Evolutionary conservation across 2,113 vertebrate species (phyloP).

Genomic region (Sylvietta virens): DNA sequence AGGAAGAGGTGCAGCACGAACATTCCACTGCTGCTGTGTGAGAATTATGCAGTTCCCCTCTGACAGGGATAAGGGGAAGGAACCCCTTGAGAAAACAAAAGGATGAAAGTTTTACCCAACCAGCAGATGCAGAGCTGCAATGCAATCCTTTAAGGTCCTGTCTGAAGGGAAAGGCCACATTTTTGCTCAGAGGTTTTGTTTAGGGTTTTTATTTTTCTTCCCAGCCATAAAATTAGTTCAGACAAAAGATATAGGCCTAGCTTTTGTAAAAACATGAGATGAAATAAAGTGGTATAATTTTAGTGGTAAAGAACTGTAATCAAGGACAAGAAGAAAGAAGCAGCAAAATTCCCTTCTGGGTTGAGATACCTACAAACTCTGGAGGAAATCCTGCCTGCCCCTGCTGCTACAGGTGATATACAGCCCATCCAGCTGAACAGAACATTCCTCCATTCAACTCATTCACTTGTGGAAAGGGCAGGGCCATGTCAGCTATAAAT

Average conservation of each 20-base stretch:
- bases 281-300: neutral
- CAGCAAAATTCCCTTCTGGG: neutral
- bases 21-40: neutral
- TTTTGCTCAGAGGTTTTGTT: neutral
- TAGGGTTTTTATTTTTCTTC: neutral
- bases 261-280: neutral
- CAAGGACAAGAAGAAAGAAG: neutral
- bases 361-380: neutral
- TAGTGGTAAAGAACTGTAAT: neutral
- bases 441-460: neutral
- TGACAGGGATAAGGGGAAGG: neutral
- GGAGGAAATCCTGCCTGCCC: neutral
- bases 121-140: neutral
- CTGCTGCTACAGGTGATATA: neutral
- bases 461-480: neutral
- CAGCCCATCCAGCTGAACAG: neutral
- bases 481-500: neutral
- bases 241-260: neutral
- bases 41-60: neutral
- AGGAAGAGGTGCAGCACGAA: neutral
- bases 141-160: neutral
- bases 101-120: neutral
- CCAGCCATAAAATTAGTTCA: neutral
- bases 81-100: neutral
- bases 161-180: neutral